Percentiles rank a stretch among this genome's conserved stretches.
phyloP scores from a whole-genome alignment of 2,888 invertebrate genomes.

The Byasa hedistus region DNA sequence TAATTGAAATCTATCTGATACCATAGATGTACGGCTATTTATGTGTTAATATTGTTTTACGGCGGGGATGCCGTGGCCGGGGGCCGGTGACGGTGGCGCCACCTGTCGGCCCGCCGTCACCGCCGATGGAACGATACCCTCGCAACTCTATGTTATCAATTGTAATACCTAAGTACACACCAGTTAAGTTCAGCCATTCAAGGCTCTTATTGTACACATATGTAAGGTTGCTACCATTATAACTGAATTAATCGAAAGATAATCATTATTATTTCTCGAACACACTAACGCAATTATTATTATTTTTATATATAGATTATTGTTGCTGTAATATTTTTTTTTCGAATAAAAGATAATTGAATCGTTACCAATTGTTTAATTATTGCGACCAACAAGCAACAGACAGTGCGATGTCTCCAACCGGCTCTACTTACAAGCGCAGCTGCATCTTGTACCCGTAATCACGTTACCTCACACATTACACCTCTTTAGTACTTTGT shows the following conservation, averaged over 20 bases:
- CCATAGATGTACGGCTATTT: slow-evolving; percentile 62
- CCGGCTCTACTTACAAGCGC: slow-evolving; percentile 37
- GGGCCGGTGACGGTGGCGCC: slow-evolving; percentile 25
- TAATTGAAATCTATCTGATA: slow-evolving; percentile 54
- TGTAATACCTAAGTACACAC: slow-evolving; percentile 50
- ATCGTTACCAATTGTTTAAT: slow-evolving; percentile 32
- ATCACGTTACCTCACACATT: slow-evolving; percentile 74
- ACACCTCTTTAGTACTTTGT: slow-evolving; percentile 65
- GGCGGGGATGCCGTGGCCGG: slow-evolving; percentile 44
- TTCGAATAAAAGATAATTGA: slow-evolving; percentile 28
- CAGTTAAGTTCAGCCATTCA: slow-evolving; percentile 48
- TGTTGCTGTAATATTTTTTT: slow-evolving; percentile 27
- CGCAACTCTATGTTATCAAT: slow-evolving; percentile 54
- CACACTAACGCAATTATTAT: slow-evolving; percentile 23
- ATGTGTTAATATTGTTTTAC: slow-evolving; percentile 56
- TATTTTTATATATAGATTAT: slow-evolving; percentile 11
- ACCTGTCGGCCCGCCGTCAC: slow-evolving; percentile 32
- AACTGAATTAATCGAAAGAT: slow-evolving; percentile 50
- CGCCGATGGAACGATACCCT: slow-evolving; percentile 54
- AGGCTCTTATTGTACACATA: slow-evolving; percentile 44
- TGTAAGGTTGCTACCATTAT: slow-evolving; percentile 60
- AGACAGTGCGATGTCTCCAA: slow-evolving; percentile 55
- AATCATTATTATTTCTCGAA: slow-evolving; percentile 15
- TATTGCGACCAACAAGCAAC: slow-evolving; percentile 18
- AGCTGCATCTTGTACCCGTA: slow-evolving; percentile 34